phyloP scores from a whole-genome alignment of 2,888 invertebrate species.

The Bombylius discolor region DNA sequence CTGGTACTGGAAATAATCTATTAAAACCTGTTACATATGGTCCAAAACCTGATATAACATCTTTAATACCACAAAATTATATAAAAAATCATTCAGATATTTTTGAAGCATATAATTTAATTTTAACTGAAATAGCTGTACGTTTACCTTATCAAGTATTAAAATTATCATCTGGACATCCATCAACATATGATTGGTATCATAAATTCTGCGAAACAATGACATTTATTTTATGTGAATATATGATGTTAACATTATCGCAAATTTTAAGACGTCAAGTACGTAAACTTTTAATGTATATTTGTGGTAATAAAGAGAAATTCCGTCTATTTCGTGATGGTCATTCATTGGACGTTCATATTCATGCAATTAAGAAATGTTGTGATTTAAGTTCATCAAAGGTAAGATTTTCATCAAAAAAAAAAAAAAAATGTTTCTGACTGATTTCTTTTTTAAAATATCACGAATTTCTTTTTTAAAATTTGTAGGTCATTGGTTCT shows the following conservation, averaged over 20 bases:
- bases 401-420: constrained; percentile 20
- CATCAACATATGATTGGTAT: constrained; percentile 32
- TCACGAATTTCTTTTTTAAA: background rate
- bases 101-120: constrained; percentile 84
- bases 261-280: constrained; percentile 71
- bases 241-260: constrained; percentile 78
- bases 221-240: constrained; percentile 69
- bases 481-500: constrained; percentile 16
- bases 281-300: constrained; percentile 77
- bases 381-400: constrained; percentile 31
- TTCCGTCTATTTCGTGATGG: constrained; percentile 89
- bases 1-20: constrained; percentile 40
- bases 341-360: constrained; percentile 81
- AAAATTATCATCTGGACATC: constrained; percentile 32
- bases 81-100: constrained; percentile 87
- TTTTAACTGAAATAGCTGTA: constrained; percentile 91
- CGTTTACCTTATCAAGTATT: constrained; percentile 83
- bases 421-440: too few relatives aligned
- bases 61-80: constrained; percentile 85
- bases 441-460: background rate
- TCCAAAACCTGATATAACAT: constrained; percentile 86
- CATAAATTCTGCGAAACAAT: constrained; percentile 56
- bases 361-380: constrained; percentile 50
- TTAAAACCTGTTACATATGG: constrained; percentile 70
- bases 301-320: constrained; percentile 91